Evolutionary conservation across 1,140 invertebrate genomes (phyloP), one percentile per base, ranked within the genome.

Genomic region (Diabrotica undecimpunctata): DNA sequence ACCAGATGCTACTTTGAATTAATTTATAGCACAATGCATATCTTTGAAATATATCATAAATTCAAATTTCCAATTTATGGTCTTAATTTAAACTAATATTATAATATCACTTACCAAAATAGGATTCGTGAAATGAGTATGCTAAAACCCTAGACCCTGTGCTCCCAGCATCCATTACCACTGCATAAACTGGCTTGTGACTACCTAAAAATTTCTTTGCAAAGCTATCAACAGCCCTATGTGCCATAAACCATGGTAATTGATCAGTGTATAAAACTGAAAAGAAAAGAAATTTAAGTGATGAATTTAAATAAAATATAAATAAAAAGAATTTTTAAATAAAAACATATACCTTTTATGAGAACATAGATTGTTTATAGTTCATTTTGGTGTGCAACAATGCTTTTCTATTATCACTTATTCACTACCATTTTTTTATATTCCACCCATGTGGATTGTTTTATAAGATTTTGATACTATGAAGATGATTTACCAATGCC

Each of bases 131-230:
- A 80, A 98, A 98, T 67, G 89, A 90, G 77, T 95, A 98, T 0
- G 95, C 91, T 69, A 96, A 83, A 9, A 98, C 87, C 64, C 96
- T 85, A 55, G 94, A 94, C 0, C 96, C 97, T 0, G 97, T 98
- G 25, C 94, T 96, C 10, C 96, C 96, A 1, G 95, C 96, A 82
- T 99, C 96, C 65, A 98, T 93, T 53, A 98, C 89, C n/a, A 96
- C 90, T 0, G 93, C 93, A 82, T 96, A 90, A 62, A 92, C 88
- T 36, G 87, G 84, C 65, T 89, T 86, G 75, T 88, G 82, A 72
- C 90, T 86, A 6, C 89, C 89, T 46, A 46, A 46, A 41, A 92
- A 79, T 64, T 80, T 81, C 70, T 86, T 85, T 50, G 87, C 87
- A 38, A 90, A 70, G 13, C 83, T 82, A 74, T 90, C 89, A 69